Conservation (phyloP, 1,140 invertebrate species). For the Periplaneta americana region DNA sequence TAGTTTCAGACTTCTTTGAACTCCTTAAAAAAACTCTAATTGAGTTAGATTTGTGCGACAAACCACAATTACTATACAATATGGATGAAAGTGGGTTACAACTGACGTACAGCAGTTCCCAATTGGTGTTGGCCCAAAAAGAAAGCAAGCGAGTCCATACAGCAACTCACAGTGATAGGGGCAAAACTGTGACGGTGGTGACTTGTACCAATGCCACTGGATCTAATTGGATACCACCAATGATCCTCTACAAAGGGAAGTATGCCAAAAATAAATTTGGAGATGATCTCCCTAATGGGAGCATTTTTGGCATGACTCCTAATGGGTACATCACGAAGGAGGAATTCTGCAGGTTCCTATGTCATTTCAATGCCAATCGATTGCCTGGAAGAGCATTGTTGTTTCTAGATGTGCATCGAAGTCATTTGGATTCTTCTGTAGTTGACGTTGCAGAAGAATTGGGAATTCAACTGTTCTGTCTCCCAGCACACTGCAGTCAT, state of each 20-base stretch:
- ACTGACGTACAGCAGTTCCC: not conserved
- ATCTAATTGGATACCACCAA: slow-evolving; percentile 11
- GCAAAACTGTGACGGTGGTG: slow-evolving; percentile 7
- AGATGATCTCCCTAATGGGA: slow-evolving; percentile 1
- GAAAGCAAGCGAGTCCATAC: slow-evolving; percentile 4
- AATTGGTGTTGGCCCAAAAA: slow-evolving; percentile 12
- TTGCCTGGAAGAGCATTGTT: not conserved
- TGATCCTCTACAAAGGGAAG: slow-evolving; percentile 3
- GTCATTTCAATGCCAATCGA: slow-evolving; percentile 4
- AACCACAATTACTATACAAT: slow-evolving; percentile 9
- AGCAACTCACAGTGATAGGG: slow-evolving; percentile 7
- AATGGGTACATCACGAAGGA: not conserved
- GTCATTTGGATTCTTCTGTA: not conserved
- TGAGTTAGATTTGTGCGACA: not conserved
- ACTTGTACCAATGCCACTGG: slow-evolving; percentile 6
- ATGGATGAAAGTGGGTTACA: slow-evolving; percentile 16
- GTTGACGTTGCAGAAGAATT: not conserved
- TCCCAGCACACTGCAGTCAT: slow-evolving; percentile 8
- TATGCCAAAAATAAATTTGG: not conserved
- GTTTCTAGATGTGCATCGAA: not conserved
- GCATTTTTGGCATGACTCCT: slow-evolving; percentile 5
- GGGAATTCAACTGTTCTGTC: slow-evolving; percentile 1
- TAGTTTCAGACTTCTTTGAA: not conserved
- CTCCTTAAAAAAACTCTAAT: not conserved
- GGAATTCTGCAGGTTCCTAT: slow-evolving; percentile 1